Evolutionary conservation across 1,140 invertebrate genomes (phyloP), one percentile per base, ranked within the genome.

Genomic region (Armadillidium nasatum): DNA sequence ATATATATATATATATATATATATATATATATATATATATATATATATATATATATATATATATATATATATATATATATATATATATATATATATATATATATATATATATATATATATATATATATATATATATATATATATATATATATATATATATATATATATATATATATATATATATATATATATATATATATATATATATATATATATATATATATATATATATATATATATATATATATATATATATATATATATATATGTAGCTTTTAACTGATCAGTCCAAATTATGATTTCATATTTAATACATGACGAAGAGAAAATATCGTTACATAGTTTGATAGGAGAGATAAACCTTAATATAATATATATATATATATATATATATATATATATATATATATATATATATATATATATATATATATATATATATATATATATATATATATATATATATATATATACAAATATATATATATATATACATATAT

Each of bases 21-120:
- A 71, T 71, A 71, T 71, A 71, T 71, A n/a, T 71, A 71, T 71
- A 71, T 22, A 71, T 7, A 22, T 10, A 33, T 23, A 21, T 23
- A 6, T 33, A 33, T 33, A 33, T 33, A 33, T 33, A 33, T 3
- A 3, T 3, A 33, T 33, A 33, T 33, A 33, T 33, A 1, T 6
- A 71, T 44, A 43, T 43, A 71, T 71, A 71, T 71, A 71, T 71
- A n/a, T 71, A 71, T 71, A 71, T 22, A 71, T 7, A 22, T 10
- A 33, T 23, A 21, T 23, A 6, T 33, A 33, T 33, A 33, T 33
- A 33, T 33, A 33, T 3, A 3, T 3, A 33, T 33, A 33, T 33
- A 33, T 33, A 1, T 6, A 71, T 44, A 43, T 43, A 71, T 71
- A 71, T 71, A 71, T 71, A n/a, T 71, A 71, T 71, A 71, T 22